Evolutionary conservation across 2,888 invertebrate species (phyloP).

Genomic region (Apantesis nais): DNA sequence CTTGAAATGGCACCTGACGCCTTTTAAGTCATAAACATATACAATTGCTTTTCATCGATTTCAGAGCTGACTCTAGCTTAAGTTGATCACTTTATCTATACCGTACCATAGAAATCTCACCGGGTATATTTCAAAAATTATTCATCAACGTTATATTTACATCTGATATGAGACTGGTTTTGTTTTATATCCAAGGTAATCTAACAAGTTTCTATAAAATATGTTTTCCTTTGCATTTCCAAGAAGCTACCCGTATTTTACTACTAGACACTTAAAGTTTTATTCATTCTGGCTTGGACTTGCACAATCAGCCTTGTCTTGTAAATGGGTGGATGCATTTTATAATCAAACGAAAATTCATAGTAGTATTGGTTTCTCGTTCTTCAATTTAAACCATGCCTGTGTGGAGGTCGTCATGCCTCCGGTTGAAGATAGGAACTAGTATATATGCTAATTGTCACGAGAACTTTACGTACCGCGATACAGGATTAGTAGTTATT

Average conservation of each 20-base stretch:
- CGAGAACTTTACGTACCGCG: too few species aligned
- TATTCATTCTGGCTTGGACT: constrained; percentile 5
- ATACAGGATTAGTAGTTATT: too few species aligned
- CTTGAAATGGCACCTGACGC: too few species aligned
- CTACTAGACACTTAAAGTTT: not conserved
- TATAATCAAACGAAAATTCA: constrained; percentile 9
- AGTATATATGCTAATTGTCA: too few species aligned
- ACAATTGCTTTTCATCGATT: not conserved
- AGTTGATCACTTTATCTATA: too few species aligned
- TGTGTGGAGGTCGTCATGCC: too few species aligned
- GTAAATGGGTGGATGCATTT: constrained; percentile 1
- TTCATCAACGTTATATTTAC: not conserved
- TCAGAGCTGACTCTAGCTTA: not conserved
- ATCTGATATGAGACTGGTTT: not conserved
- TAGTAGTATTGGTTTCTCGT: not conserved
- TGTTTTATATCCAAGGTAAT: not conserved
- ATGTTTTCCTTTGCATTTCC: not conserved
- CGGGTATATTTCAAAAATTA: not conserved
- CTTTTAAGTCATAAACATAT: too few species aligned
- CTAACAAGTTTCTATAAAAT: not conserved
- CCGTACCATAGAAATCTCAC: too few species aligned
- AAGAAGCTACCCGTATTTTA: not conserved
- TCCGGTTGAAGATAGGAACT: too few species aligned
- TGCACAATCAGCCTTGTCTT: constrained; percentile 12
- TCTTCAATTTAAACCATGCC: not conserved